phyloP scores from a whole-genome alignment of 1,140 invertebrate species.

The Polypedilum pembai region DNA sequence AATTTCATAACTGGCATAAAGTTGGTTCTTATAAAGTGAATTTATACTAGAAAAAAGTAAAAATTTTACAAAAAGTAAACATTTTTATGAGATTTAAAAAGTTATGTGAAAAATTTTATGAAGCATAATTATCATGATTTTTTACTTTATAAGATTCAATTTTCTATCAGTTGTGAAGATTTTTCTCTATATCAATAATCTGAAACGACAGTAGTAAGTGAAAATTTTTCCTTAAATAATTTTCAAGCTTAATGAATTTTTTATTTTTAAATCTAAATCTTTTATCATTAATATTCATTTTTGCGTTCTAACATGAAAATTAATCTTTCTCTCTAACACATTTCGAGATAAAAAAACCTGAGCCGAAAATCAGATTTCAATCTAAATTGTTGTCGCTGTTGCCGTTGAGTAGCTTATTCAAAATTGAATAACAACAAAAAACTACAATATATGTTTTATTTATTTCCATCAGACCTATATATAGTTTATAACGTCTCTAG shows the following conservation, averaged over 20 bases:
- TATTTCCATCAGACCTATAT: neutral
- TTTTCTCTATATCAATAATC: too few relatives aligned
- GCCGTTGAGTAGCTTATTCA: neutral
- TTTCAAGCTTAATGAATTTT: neutral
- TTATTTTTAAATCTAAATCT: neutral
- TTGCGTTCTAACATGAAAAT: neutral
- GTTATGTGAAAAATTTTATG: too few relatives aligned
- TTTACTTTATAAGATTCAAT: too few relatives aligned
- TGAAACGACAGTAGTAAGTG: neutral
- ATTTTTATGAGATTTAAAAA: too few relatives aligned
- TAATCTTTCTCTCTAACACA: too few relatives aligned
- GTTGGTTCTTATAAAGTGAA: too few relatives aligned
- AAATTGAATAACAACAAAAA: neutral
- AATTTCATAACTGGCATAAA: too few relatives aligned
- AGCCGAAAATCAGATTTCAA: neutral
- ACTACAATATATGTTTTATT: neutral
- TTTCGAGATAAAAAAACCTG: neutral
- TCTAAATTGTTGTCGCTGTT: neutral
- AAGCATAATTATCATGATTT: too few relatives aligned
- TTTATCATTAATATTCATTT: slow-evolving; percentile 15
- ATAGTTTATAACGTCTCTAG: too few relatives aligned
- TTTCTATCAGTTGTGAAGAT: too few relatives aligned
- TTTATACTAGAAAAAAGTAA: too few relatives aligned
- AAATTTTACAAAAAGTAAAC: too few relatives aligned
- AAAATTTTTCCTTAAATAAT: neutral